phyloP scores from a whole-genome alignment of 1,140 invertebrate genomes.

The Philaenus spumarius region DNA sequence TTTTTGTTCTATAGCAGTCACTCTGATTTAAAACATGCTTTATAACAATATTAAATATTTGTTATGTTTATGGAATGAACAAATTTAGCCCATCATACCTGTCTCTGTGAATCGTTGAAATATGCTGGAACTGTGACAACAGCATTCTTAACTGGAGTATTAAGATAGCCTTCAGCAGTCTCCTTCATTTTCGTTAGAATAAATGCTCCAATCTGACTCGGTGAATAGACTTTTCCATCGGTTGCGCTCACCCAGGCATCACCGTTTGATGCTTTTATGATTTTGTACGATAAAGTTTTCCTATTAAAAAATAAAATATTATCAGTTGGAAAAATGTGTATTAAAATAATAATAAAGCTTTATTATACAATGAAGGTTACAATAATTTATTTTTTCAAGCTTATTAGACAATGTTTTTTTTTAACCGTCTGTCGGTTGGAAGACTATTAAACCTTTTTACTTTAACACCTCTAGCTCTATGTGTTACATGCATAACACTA shows the following conservation, averaged over 20 bases:
- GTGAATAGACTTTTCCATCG: slow-evolving; percentile 91
- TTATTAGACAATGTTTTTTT: no score
- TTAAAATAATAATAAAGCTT: no score
- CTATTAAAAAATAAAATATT: slow-evolving; percentile 41
- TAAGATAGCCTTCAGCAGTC: slow-evolving; percentile 86
- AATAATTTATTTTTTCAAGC: no score
- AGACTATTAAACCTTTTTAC: no score
- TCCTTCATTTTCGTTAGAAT: slow-evolving; percentile 95
- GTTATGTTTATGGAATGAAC: neutral
- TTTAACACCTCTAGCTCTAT: no score
- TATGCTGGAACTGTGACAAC: slow-evolving; percentile 94
- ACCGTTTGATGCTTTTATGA: slow-evolving; percentile 95
- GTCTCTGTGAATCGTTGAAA: slow-evolving; percentile 93
- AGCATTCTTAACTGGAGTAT: slow-evolving; percentile 77
- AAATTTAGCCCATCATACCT: slow-evolving; percentile 49
- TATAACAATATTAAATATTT: neutral
- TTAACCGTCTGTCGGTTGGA: no score
- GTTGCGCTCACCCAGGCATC: slow-evolving; percentile 96
- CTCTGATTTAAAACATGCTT: no score
- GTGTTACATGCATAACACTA: no score
- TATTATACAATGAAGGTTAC: no score
- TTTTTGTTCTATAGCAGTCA: no score
- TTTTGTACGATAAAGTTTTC: slow-evolving; percentile 95
- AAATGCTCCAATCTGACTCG: slow-evolving; percentile 93
- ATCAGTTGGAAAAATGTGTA: no score